Percentiles rank a stretch among this genome's conserved stretches.
Evolutionary conservation across 2,113 vertebrate species (phyloP).

Genomic region (Dicerorhinus sumatrensis): DNA sequence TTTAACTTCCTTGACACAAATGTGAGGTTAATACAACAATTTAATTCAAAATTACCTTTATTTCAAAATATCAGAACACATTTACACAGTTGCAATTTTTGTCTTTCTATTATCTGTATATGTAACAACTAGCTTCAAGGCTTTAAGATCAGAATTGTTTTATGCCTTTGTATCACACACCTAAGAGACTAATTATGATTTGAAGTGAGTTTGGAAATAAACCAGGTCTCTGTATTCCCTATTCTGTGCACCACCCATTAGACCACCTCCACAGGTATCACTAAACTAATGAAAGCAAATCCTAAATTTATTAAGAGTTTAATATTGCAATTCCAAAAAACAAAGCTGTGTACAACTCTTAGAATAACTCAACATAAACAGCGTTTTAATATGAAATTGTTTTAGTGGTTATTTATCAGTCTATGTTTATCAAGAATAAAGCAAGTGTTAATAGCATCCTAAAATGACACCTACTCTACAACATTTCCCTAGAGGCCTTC

Average conservation of each 20-base stretch:
- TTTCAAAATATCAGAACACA: background rate
- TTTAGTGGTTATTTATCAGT: background rate
- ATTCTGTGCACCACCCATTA: too few species aligned
- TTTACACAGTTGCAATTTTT: background rate
- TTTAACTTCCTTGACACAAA: background rate
- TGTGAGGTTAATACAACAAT: background rate
- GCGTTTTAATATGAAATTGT: background rate
- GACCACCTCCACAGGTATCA: background rate
- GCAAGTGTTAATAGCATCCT: background rate
- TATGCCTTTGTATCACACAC: background rate
- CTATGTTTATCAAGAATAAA: background rate
- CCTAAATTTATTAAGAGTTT: background rate
- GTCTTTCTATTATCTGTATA: background rate
- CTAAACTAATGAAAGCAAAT: background rate
- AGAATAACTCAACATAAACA: background rate
- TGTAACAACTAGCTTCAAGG: background rate
- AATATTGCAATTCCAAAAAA: background rate
- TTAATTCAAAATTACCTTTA: constrained; percentile 41
- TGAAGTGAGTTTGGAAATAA: background rate
- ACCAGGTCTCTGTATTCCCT: background rate
- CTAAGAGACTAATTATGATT: background rate
- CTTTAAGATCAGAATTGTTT: background rate
- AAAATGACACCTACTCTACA: background rate
- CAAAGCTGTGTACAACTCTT: background rate
- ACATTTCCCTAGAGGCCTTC: background rate